Evolutionary conservation across 2,797 vertebrate species (phyloP), one percentile per base, ranked within the genome.

Genomic region (Chiroxiphia lanceolata): DNA sequence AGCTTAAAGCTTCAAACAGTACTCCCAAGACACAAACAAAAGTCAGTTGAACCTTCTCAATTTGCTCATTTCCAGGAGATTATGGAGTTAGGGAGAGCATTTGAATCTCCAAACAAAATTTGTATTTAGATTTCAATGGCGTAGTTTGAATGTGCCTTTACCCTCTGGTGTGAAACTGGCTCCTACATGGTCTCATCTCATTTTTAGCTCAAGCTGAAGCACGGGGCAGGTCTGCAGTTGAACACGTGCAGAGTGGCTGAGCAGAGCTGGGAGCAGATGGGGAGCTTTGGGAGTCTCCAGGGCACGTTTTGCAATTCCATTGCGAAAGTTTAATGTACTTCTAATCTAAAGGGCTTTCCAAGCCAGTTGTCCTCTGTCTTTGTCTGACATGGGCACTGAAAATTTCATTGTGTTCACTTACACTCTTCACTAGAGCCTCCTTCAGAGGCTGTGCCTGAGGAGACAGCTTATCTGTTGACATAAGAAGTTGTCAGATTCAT

Each of bases 271-370:
- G 56, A 60, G 69, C 1, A 0, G 13, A 53, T 60, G 65, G 22
- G 59, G 36, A 91, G 34, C 31, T 0, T 0, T 74, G 80, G 54
- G 87, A 68, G 42, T 50, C 67, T 93, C 86, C 34, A 68, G 86
- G 80, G 78, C 31, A 7, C 10, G 1, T 90, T 95, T 94, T 90
- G 87, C 87, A 80, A 71, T 89, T 89, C 38, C 34, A 14, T 75
- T 93, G 88, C 4, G 0, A 68, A 93, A 85, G 69, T 80, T 75
- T 42, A 71, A 79, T 3, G 1, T 40, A 23, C 22, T 82, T 83
- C 50, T 71, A 51, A 84, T 74, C 60, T 90, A 82, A 91, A 96
- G 57, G 44, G 51, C n/a, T 90, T 96, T 70, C 65, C 70, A 74
- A 74, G 60, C 40, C 74, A 50, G 38, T 90, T 82, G 53, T 92